phyloP scores from a whole-genome alignment of 2,888 invertebrate genomes.

The Protophormia terraenovae region DNA sequence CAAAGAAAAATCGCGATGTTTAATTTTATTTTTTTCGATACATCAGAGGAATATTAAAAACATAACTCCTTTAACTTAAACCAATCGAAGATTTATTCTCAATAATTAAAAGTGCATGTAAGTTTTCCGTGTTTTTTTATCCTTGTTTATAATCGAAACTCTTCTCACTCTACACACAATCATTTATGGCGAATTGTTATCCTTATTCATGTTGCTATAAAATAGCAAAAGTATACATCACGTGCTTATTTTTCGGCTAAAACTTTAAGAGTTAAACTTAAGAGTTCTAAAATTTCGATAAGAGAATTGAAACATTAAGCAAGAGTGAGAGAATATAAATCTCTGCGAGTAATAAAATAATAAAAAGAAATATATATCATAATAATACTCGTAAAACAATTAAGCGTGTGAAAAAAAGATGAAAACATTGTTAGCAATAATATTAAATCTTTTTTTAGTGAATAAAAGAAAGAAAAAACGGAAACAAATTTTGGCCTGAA shows the following conservation, averaged over 20 bases:
- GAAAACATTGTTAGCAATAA: not conserved
- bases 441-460: slow-evolving; percentile 1
- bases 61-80: too few relatives aligned
- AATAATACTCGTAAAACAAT: slow-evolving; percentile 12
- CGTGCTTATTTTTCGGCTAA: not conserved
- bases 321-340: not conserved
- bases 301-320: not conserved
- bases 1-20: too few relatives aligned
- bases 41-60: too few relatives aligned
- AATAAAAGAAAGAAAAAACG: not conserved
- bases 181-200: not conserved
- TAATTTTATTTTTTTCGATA: too few relatives aligned
- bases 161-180: not conserved
- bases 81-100: not conserved
- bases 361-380: not conserved
- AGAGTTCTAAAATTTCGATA: not conserved
- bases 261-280: not conserved
- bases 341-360: not conserved
- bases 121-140: not conserved
- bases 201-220: slow-evolving; percentile 54
- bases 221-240: not conserved
- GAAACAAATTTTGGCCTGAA: slow-evolving; percentile 21
- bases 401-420: not conserved
- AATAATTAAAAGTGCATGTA: not conserved
- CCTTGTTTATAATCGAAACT: not conserved